Evolutionary conservation across 2,113 vertebrate genomes (phyloP).

Genomic region (Oncorhynchus nerka): DNA sequence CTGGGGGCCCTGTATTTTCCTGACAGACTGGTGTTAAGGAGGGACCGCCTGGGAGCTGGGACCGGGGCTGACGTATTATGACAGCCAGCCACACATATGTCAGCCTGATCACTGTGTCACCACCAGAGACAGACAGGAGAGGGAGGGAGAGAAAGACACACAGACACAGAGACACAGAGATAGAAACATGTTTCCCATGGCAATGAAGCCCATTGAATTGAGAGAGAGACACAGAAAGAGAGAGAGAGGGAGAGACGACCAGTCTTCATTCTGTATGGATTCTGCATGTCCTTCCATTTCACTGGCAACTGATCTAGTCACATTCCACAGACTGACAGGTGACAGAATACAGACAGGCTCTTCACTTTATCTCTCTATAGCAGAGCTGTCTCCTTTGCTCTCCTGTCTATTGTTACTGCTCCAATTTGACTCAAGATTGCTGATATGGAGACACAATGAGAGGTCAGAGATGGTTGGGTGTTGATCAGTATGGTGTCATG

Average conservation of each 20-base stretch:
- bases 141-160: background rate
- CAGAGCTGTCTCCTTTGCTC: background rate
- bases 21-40: conserved; percentile 26
- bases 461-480: too few species aligned
- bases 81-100: conserved; percentile 58
- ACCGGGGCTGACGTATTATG: conserved; percentile 46
- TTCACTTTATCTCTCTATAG: background rate
- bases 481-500: too few species aligned
- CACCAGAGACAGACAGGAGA: background rate
- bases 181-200: too few species aligned
- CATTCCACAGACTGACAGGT: background rate
- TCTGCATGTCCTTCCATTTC: too few species aligned
- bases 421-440: too few species aligned
- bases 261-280: background rate
- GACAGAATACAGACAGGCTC: background rate
- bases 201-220: too few species aligned
- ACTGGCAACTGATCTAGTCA: too few species aligned
- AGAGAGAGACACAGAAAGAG: background rate
- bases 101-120: conserved; percentile 29
- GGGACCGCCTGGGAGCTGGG: background rate
- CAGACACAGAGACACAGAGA: too few species aligned
- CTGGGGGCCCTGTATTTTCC: conserved; percentile 21
- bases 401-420: background rate
- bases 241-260: background rate
- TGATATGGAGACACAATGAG: background rate